A percentile compares a stretch with the other conserved stretches of the same genome.
Evolutionary conservation across 1,140 invertebrate species (phyloP).

Genomic region (Dolichoris vasculosae): DNA sequence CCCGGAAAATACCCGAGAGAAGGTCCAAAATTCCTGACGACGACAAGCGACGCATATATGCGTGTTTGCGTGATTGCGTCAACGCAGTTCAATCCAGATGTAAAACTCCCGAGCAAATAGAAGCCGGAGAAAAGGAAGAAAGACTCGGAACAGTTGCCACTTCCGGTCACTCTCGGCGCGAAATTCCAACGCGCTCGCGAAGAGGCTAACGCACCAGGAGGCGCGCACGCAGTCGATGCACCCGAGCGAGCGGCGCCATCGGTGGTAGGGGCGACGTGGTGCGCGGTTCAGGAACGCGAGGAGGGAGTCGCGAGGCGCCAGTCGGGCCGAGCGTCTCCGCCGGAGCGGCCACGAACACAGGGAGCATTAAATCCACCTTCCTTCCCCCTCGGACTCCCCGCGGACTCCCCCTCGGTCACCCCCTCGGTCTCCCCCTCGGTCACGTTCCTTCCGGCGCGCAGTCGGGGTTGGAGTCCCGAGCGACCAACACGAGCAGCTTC

Average conservation of each 20-base stretch:
- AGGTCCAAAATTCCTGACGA: not conserved
- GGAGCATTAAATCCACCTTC: conserved; percentile 37
- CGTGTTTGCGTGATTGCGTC: too few species aligned
- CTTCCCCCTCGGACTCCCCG: not conserved
- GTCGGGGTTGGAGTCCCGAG: conserved; percentile 21
- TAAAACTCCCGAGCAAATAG: not conserved
- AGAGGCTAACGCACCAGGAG: conserved; percentile 36
- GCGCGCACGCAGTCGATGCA: conserved; percentile 14
- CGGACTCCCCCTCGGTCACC: too few species aligned
- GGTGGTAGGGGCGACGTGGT: conserved; percentile 15
- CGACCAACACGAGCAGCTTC: too few species aligned
- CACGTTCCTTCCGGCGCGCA: not conserved
- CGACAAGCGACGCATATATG: not conserved
- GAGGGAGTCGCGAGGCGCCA: conserved; percentile 39
- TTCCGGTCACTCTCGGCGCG: not conserved
- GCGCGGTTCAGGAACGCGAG: conserved; percentile 7
- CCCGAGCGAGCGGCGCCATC: not conserved
- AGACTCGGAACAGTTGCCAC: not conserved
- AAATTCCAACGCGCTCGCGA: not conserved
- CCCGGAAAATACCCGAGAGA: too few species aligned
- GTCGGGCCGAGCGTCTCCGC: conserved; percentile 44
- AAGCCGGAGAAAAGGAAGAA: not conserved
- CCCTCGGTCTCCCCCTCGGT: not conserved
- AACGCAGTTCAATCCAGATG: too few species aligned
- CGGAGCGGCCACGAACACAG: conserved; percentile 28